Evolutionary conservation across 2,113 vertebrate species (phyloP).

Genomic region (Eptatretus burgeri): DNA sequence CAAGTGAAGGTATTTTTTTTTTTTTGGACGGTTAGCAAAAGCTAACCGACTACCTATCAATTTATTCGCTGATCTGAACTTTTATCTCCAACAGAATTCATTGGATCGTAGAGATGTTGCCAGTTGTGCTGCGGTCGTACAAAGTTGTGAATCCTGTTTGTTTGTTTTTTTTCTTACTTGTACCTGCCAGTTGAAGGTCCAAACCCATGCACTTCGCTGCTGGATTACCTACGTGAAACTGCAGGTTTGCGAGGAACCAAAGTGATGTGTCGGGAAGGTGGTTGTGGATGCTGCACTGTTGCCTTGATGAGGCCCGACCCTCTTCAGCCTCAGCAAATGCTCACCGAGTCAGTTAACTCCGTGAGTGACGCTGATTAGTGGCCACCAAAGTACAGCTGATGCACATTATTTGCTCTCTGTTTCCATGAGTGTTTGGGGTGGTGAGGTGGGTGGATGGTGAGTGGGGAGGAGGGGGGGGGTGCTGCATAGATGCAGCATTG

Average conservation of each 20-base stretch:
- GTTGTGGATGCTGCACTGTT: conserved; percentile 8
- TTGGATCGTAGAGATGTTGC: no score
- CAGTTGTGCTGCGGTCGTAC: no score
- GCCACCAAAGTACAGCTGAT: neutral
- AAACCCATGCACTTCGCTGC: conserved; percentile 7
- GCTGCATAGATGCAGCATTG: no score
- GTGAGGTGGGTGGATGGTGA: no score
- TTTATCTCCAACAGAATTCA: no score
- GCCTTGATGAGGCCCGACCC: conserved; percentile 6
- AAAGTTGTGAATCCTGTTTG: no score
- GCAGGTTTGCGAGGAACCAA: conserved; percentile 7
- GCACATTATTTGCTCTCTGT: neutral
- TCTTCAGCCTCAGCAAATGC: neutral
- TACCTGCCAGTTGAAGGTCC: conserved; percentile 7
- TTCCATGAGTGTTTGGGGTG: no score
- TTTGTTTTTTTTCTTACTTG: neutral
- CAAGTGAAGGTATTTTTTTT: no score
- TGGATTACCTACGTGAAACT: conserved; percentile 7
- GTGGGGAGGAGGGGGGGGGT: no score
- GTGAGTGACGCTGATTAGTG: neutral
- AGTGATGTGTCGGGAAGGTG: conserved; percentile 9
- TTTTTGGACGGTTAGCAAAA: no score
- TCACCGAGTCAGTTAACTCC: conserved; percentile 8
- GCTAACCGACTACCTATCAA: no score
- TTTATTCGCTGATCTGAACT: no score